Evolutionary conservation across 2,113 vertebrate species (phyloP), one percentile per base, ranked within the genome.

Genomic region (Anthoscopus minutus): DNA sequence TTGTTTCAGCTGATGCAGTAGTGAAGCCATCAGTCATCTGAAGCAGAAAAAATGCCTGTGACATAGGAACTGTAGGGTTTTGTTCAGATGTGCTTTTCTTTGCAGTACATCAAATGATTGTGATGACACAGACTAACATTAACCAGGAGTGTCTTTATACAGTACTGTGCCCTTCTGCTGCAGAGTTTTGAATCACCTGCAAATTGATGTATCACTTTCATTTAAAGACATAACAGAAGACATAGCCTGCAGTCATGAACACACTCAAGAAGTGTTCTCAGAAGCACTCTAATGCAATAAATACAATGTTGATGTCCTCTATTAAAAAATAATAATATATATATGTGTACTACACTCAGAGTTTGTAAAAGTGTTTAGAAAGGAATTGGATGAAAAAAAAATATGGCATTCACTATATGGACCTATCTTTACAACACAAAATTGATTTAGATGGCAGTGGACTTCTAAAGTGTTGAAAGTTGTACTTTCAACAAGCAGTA

Each of bases 11-110:
- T 95, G 69, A 76, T 89, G 88, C 83, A 94, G 84, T 44, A 95
- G 57, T 45, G 67, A 95, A 71, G 79, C 74, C 40, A 94, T 95
- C 69, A 88, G 80, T 61, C 40, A 66, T 72, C 56, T 79, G 57
- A 90, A 92, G 45, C 44, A 91, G 88, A 93, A 93, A 94, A 94
- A 72, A 38, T 95, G 78, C 64, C 89, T 74, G 30, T 89, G 84
- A 86, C 83, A 28, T 38, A 84, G 61, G 69, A 76, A 50, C 74
- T 80, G 33, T n/a, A 79, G 72, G 72, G 53, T 44, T 88, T 82
- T 77, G 56, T 93, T 96, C 87, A 93, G 69, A 93, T 57, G 54
- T 93, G 73, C 78, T 97, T 97, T 96, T 58, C 79, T 95, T 95
- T 50, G 11, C 78, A 85, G 53, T 84, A 25, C 44, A 28, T 95